These are phyloP conservation scores for Gambusia yucatana DNA, from an alignment of 2,797 vertebrate genomes.

Conservation along the genomic window DNA sequence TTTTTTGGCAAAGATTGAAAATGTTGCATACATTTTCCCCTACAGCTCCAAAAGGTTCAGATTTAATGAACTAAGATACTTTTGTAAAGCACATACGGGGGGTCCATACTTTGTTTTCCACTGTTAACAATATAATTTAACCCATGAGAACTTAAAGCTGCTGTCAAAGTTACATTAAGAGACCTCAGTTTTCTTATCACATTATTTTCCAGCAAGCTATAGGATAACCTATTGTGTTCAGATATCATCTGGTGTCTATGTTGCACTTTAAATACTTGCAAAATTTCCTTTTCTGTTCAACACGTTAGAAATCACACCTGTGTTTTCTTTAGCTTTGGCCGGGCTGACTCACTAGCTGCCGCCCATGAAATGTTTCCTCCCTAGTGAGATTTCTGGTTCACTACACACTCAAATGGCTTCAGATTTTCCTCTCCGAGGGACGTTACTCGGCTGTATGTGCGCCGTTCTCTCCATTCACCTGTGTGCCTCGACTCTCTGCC, in stretches of 20 bases:
- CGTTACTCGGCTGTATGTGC: conserved; percentile 24
- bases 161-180: neutral
- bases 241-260: neutral
- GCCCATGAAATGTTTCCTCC: conserved; percentile 13
- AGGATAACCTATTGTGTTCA: neutral
- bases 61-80: neutral
- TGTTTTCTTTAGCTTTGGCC: conserved; percentile 6
- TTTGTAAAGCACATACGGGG: neutral
- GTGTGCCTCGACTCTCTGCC: conserved; percentile 15
- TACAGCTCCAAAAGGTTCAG: neutral
- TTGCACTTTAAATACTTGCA: neutral
- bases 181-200: neutral
- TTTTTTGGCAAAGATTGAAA: neutral
- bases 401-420: conserved; percentile 20
- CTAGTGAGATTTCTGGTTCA: conserved; percentile 26
- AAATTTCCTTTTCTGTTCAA: neutral
- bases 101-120: neutral
- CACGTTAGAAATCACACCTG: neutral
- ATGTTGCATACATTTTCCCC: neutral
- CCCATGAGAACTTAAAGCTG: neutral
- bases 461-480: conserved; percentile 28
- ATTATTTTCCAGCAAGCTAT: neutral
- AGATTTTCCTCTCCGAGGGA: conserved; percentile 25
- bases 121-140: neutral
- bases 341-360: conserved; percentile 1